Percentiles rank a stretch among this genome's conserved stretches.
phyloP scores from a whole-genome alignment of 2,113 vertebrate genomes.

The Percopsis transmontana region DNA sequence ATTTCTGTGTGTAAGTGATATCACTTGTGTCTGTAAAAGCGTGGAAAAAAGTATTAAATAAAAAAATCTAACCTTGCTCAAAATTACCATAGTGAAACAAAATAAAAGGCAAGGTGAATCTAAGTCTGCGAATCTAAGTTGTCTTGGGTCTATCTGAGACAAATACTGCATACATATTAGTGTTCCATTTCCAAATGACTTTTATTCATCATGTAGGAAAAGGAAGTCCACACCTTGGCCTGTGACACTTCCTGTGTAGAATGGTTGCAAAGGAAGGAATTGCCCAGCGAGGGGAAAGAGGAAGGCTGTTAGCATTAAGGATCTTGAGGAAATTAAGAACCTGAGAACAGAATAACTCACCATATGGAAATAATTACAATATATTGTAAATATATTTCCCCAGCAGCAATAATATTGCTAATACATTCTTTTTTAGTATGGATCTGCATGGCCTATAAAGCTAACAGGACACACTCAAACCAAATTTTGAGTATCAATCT shows the following conservation, averaged over 20 bases:
- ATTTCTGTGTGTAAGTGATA: neutral
- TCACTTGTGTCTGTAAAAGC: neutral
- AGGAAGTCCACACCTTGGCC: slow-evolving; percentile 22
- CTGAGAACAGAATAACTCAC: neutral
- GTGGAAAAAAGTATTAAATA: no score
- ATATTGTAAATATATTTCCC: no score
- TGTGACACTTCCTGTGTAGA: slow-evolving; percentile 40
- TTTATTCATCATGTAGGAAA: slow-evolving; percentile 27
- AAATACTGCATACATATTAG: neutral
- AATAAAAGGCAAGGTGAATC: neutral
- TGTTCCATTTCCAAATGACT: slow-evolving; percentile 1
- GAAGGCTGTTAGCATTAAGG: slow-evolving; percentile 1
- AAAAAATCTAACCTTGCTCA: no score
- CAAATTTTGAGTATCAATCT: no score
- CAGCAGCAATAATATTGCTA: no score
- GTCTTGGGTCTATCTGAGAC: slow-evolving; percentile 1
- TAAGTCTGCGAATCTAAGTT: neutral
- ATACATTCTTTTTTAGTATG: no score
- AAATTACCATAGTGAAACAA: neutral
- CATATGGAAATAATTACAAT: slow-evolving; percentile 7
- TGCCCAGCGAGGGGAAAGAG: slow-evolving; percentile 1
- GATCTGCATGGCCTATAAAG: no score
- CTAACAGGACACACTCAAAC: no score
- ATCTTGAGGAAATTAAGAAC: neutral
- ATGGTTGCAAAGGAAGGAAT: slow-evolving; percentile 21